Conservation (phyloP, 2,797 vertebrate species). For the Calcarius lapponicus region DNA sequence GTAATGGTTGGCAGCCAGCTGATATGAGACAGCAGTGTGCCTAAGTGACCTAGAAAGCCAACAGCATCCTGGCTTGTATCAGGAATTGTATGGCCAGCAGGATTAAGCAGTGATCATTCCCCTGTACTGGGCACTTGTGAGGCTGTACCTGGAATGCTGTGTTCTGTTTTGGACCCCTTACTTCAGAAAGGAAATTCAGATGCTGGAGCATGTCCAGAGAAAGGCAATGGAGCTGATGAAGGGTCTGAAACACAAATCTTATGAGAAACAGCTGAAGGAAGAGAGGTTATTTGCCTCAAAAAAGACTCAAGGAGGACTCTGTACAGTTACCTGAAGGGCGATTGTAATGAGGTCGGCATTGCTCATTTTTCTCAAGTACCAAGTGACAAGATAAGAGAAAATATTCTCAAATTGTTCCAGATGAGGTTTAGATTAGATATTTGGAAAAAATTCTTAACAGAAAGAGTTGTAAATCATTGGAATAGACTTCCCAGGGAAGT, state of each 20-base stretch:
- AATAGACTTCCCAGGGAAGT: not conserved
- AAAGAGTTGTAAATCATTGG: not conserved
- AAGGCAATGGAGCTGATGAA: not conserved
- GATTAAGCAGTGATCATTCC: not conserved
- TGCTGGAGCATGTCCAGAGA: not conserved
- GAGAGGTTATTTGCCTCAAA: not conserved
- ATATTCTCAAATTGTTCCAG: not conserved
- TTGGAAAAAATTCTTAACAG: not conserved
- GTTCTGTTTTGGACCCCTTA: not conserved
- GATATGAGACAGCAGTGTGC: not conserved
- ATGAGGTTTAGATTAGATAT: not conserved
- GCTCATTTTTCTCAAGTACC: not conserved
- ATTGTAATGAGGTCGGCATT: not conserved
- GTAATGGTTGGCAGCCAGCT: not conserved
- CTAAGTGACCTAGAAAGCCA: not conserved
- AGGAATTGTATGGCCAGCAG: not conserved
- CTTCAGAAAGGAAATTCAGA: not conserved
- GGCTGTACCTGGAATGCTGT: no score
- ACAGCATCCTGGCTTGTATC: not conserved
- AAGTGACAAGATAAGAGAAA: not conserved
- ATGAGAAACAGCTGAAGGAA: not conserved
- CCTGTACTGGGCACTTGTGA: not conserved
- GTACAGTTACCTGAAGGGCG: not conserved
- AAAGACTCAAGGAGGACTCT: not conserved
- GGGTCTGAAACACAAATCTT: not conserved